A percentile compares a stretch with the other conserved stretches of the same genome.
phyloP scores from a whole-genome alignment of 64 coral and sea anemone genomes.

The Cladopsammia gracilis region DNA sequence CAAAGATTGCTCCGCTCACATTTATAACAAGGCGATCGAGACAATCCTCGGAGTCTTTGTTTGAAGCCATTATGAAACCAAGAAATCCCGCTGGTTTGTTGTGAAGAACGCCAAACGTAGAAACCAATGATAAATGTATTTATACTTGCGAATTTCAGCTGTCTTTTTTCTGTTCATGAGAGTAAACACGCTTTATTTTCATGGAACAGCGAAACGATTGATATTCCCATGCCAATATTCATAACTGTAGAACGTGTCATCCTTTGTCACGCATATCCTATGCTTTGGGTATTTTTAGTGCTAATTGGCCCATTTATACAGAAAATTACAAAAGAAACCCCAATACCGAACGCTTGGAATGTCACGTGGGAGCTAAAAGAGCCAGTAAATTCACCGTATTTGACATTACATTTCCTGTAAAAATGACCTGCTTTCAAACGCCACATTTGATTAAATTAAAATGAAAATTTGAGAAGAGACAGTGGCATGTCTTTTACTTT shows the following conservation, averaged over 20 bases:
- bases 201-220: neutral
- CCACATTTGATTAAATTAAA: neutral
- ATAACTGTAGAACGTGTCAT: neutral
- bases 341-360: neutral
- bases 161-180: neutral
- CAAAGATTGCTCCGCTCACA: constrained; percentile 88
- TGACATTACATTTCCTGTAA: neutral
- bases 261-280: neutral
- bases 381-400: neutral
- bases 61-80: constrained; percentile 4
- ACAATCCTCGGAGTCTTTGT: neutral
- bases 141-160: neutral
- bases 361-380: neutral
- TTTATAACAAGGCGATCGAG: constrained; percentile 69
- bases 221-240: neutral
- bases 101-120: neutral
- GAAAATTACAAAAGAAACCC: neutral
- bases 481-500: neutral
- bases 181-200: neutral
- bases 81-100: neutral
- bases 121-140: neutral
- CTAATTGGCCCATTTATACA: neutral
- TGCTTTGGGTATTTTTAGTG: constrained; percentile 4
- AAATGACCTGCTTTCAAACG: neutral
- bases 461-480: neutral